Evolutionary conservation across 30 jellyfish, hydroid and myxozoan species (phyloP).

Genomic region (Cassiopea xamachana): DNA sequence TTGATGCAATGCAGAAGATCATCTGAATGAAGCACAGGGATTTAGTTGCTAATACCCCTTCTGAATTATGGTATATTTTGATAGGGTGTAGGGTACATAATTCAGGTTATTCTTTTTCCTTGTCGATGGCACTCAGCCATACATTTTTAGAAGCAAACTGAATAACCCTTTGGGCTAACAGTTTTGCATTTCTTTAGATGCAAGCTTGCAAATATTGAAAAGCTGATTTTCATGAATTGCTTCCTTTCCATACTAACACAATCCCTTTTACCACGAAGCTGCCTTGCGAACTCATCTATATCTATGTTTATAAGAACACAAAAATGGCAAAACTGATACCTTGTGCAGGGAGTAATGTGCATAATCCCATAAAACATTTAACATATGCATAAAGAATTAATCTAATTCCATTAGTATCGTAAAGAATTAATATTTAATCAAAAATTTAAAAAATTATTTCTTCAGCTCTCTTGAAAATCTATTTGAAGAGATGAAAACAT

Average conservation of each 20-base stretch:
- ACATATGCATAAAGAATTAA: no score
- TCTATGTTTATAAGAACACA: no score
- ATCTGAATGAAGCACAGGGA: conserved; percentile 1
- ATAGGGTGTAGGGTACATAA: neutral
- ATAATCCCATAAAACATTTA: no score
- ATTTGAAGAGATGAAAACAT: no score
- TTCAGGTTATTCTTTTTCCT: conserved; percentile 1
- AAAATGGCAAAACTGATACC: no score
- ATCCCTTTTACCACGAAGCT: neutral
- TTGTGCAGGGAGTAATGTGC: no score
- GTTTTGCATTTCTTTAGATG: neutral
- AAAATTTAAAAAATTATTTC: no score
- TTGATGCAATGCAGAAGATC: neutral
- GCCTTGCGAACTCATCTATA: neutral
- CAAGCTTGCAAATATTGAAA: conserved; percentile 64
- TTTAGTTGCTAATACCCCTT: neutral
- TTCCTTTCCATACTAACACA: neutral
- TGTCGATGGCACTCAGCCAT: neutral
- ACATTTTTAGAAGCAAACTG: conserved; percentile 1
- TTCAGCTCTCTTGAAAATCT: no score
- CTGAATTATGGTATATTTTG: neutral
- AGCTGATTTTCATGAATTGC: conserved; percentile 35
- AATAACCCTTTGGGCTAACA: conserved; percentile 11
- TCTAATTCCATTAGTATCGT: no score
- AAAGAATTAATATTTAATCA: no score